These are phyloP conservation scores for Pinctada fucata DNA, from an alignment of 2,888 invertebrate species.

Conservation along the genomic window DNA sequence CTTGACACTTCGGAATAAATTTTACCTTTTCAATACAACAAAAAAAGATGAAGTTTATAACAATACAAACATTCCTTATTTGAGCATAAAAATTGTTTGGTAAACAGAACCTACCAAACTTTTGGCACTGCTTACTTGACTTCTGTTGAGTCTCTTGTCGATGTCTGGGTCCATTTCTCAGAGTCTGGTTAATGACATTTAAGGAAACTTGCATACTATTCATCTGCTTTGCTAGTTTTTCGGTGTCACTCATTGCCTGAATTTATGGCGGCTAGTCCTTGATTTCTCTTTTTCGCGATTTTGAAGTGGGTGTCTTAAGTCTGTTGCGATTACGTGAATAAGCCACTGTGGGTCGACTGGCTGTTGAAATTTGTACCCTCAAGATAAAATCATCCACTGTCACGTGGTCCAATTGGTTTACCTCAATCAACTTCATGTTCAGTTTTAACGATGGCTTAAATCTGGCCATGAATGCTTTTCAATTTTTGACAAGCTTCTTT, in stretches of 20 bases:
- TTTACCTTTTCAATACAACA: no score
- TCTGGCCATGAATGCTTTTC: no score
- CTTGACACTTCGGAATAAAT: no score
- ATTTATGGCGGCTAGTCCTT: not conserved
- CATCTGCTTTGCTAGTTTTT: not conserved
- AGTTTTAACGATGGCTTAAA: no score
- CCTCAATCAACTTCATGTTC: not conserved
- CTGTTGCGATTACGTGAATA: not conserved
- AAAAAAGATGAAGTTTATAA: no score
- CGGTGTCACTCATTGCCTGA: not conserved
- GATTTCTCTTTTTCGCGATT: not conserved
- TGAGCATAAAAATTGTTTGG: no score
- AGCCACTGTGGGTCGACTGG: not conserved
- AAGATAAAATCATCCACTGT: not conserved
- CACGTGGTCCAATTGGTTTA: not conserved
- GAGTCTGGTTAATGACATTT: not conserved
- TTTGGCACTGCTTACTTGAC: not conserved
- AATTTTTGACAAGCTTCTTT: no score
- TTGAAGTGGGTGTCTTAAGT: not conserved
- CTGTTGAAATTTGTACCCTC: not conserved
- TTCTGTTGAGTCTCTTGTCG: no score
- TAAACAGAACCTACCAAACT: no score
- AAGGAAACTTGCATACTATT: not conserved
- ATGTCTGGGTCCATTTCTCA: not conserved
- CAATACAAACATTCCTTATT: no score